phyloP scores from a whole-genome alignment of 2,888 invertebrate species.

The Mactromeris polynyma region DNA sequence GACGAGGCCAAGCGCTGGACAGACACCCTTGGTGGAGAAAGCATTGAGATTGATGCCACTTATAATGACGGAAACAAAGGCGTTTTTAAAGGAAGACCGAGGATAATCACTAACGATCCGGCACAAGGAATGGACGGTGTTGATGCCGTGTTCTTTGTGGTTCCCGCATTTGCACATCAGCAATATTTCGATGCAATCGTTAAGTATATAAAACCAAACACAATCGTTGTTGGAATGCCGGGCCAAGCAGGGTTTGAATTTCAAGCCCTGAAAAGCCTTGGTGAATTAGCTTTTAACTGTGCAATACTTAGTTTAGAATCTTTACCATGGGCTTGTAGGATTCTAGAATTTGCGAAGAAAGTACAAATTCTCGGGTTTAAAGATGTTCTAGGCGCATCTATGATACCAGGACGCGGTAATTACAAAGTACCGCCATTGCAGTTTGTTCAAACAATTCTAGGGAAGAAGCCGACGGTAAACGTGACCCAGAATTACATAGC shows the following conservation, averaged over 20 bases:
- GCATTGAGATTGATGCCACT: constrained; percentile 60
- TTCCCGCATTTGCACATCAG: constrained; percentile 82
- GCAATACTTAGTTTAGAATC: constrained; percentile 76
- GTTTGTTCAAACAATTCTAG: constrained; percentile 73
- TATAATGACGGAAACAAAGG: constrained; percentile 63
- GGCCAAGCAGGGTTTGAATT: constrained; percentile 83
- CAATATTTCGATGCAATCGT: constrained; percentile 77
- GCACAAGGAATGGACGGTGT: constrained; percentile 72
- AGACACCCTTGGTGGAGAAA: constrained; percentile 66
- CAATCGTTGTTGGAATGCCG: constrained; percentile 79
- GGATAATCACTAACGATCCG: constrained; percentile 77
- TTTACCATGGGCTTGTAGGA: constrained; percentile 82
- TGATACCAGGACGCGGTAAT: constrained; percentile 67
- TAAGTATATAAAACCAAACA: constrained; percentile 74
- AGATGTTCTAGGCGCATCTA: constrained; percentile 71
- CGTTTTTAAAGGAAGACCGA: constrained; percentile 71
- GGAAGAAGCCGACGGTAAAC: constrained; percentile 71
- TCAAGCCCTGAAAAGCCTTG: constrained; percentile 71
- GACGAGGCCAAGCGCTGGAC: constrained; percentile 81
- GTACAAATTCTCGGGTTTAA: constrained; percentile 79
- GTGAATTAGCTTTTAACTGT: constrained; percentile 64
- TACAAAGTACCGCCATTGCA: constrained; percentile 65
- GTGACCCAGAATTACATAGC: constrained; percentile 76
- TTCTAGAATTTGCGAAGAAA: constrained; percentile 74
- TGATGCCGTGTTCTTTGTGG: constrained; percentile 77